A percentile compares a stretch with the other conserved stretches of the same genome.
These are phyloP conservation scores for Caenorhabditis auriculariae DNA, from an alignment of 2,888 invertebrate species.

Conservation along the genomic window DNA sequence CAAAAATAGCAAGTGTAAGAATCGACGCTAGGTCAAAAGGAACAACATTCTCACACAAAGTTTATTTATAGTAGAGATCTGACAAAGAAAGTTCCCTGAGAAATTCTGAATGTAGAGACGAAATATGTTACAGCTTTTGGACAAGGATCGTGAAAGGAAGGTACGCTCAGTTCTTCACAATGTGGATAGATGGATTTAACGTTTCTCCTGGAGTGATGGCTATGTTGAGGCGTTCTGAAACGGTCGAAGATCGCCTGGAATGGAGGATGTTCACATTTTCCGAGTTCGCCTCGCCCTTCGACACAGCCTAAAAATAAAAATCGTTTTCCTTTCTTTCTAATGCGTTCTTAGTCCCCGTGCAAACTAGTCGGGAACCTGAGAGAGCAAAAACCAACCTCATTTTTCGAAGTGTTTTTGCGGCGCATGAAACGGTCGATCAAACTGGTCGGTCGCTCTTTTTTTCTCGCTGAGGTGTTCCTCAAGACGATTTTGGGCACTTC, in stretches of 20 bases:
- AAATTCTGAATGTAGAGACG: no score
- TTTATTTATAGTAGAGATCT: no score
- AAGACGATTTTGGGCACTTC: no score
- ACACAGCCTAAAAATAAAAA: conserved; percentile 14
- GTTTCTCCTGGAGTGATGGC: conserved; percentile 23
- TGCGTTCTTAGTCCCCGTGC: no score
- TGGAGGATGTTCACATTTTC: conserved; percentile 2
- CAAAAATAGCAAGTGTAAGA: no score
- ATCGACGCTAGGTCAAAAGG: no score
- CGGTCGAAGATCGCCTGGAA: conserved; percentile 21
- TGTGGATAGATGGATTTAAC: not conserved
- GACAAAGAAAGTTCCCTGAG: no score
- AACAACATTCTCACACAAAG: no score
- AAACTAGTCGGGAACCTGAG: no score
- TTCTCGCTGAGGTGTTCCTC: conserved; percentile 14
- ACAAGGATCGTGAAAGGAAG: no score
- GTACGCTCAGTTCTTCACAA: not conserved
- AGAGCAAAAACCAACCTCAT: conserved; percentile 5
- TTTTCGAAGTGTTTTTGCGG: conserved; percentile 26
- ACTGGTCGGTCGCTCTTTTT: conserved; percentile 22
- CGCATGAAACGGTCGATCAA: conserved; percentile 26
- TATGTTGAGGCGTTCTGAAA: conserved; percentile 24
- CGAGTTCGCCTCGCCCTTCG: conserved; percentile 24
- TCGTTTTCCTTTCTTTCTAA: not conserved
- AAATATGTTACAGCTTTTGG: no score